Conservation (phyloP, 2,888 invertebrate genomes). For the Pristionchus exspectatus region DNA sequence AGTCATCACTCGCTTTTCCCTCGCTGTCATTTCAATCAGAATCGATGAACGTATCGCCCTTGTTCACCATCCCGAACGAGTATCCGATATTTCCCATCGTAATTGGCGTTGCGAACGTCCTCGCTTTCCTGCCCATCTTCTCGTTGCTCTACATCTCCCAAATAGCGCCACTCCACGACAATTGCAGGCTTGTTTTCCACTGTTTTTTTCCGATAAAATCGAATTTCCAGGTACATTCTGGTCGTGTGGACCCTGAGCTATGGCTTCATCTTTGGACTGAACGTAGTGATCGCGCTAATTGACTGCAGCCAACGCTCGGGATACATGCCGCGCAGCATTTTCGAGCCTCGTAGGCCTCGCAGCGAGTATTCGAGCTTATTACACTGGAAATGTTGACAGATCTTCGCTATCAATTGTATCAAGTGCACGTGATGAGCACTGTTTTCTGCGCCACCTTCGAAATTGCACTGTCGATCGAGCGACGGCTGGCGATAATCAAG, state of each 20-base stretch:
- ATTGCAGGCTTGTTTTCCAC: not conserved
- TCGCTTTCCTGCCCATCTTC: not conserved
- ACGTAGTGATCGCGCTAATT: not conserved
- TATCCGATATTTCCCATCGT: not conserved
- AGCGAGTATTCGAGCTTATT: no score
- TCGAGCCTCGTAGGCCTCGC: slow-evolving; percentile 1
- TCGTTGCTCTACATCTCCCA: not conserved
- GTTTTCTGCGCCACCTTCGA: not conserved
- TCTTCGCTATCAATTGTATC: not conserved
- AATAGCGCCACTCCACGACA: not conserved
- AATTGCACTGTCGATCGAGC: not conserved
- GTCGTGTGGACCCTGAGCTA: not conserved
- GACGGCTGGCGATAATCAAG: not conserved
- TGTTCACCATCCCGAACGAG: not conserved
- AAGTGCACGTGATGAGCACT: not conserved
- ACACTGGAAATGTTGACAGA: no score
- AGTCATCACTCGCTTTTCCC: no score
- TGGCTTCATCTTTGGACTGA: not conserved
- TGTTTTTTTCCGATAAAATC: not conserved
- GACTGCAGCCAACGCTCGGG: not conserved
- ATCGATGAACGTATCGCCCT: not conserved
- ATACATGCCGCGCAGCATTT: not conserved
- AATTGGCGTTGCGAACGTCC: not conserved
- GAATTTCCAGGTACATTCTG: not conserved
- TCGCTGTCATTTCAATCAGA: not conserved